A percentile compares a stretch with the other conserved stretches of the same genome.
Evolutionary conservation across 2,797 vertebrate genomes (phyloP).

Genomic region (Periparus ater): DNA sequence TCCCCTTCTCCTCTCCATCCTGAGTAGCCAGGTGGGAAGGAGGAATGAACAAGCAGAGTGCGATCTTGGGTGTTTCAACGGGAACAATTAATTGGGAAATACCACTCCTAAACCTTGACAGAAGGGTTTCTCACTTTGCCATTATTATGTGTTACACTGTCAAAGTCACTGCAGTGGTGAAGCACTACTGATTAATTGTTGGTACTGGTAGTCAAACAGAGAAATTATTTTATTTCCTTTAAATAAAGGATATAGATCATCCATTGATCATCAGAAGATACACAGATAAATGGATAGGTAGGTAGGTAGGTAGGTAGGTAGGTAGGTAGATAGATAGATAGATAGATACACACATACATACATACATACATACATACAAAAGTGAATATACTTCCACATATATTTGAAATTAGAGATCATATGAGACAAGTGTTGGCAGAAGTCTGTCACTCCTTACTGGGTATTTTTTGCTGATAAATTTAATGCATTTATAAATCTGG

Average conservation of each 20-base stretch:
- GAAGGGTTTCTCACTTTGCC: not conserved
- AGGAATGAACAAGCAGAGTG: not conserved
- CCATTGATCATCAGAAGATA: not conserved
- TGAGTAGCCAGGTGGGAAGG: not conserved
- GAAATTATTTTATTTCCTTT: not conserved
- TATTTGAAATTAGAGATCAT: not conserved
- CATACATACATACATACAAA: not conserved
- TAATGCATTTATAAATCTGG: not conserved
- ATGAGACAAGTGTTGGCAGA: not conserved
- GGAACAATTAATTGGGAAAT: not conserved
- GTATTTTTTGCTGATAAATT: not conserved
- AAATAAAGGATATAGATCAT: not conserved
- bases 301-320: too few species aligned
- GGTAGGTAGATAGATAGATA: not conserved
- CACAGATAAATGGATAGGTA: too few species aligned
- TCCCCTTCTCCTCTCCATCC: not conserved
- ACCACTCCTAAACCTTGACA: fast-evolving
- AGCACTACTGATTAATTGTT: not conserved
- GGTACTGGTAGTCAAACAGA: not conserved
- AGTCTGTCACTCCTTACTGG: not conserved
- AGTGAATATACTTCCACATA: not conserved
- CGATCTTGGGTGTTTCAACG: not conserved
- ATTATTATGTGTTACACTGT: not conserved
- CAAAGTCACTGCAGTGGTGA: not conserved
- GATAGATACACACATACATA: not conserved